A percentile compares a stretch with the other conserved stretches of the same genome.
Conservation (phyloP, 2,888 invertebrate species). For the Altica lythri region DNA sequence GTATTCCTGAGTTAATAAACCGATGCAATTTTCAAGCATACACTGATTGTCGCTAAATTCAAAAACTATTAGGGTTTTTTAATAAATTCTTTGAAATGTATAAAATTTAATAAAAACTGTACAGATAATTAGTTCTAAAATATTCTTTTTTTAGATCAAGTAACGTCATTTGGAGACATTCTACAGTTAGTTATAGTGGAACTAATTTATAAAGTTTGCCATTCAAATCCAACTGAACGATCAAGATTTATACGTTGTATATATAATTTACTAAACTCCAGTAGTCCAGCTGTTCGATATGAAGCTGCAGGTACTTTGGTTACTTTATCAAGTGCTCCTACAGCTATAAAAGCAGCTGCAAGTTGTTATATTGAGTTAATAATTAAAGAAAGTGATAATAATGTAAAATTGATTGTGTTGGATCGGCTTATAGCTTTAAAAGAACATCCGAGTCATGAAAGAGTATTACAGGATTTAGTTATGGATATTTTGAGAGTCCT, state of each 20-base stretch:
- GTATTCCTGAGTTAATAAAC: too few relatives aligned
- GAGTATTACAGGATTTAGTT: conserved; percentile 85
- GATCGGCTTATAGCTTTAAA: conserved; percentile 89
- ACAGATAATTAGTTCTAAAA: not conserved
- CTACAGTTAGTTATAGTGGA: conserved; percentile 98
- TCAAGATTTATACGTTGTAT: conserved; percentile 98
- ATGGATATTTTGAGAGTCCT: conserved; percentile 98
- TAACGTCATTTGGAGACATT: conserved; percentile 94
- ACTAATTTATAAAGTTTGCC: conserved; percentile 96
- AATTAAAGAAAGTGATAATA: conserved; percentile 99
- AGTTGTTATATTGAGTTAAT: conserved; percentile 98
- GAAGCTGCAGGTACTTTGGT: conserved; percentile 98
- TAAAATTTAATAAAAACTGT: too few relatives aligned
- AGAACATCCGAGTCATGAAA: conserved; percentile 81
- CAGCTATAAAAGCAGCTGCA: conserved; percentile 87
- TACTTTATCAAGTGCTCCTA: conserved; percentile 95
- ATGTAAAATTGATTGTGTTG: conserved; percentile 97
- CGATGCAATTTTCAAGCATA: too few relatives aligned
- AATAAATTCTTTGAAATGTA: too few relatives aligned
- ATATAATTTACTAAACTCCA: conserved; percentile 94
- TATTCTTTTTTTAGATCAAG: conserved; percentile 69
- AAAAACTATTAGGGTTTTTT: too few relatives aligned
- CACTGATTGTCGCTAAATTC: too few relatives aligned
- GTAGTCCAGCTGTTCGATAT: conserved; percentile 95
- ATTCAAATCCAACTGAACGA: conserved; percentile 93